Percentiles rank a stretch among this genome's conserved stretches.
These are phyloP conservation scores for Drosophila auraria DNA, from an alignment of 1,140 invertebrate genomes.

Conservation along the genomic window DNA sequence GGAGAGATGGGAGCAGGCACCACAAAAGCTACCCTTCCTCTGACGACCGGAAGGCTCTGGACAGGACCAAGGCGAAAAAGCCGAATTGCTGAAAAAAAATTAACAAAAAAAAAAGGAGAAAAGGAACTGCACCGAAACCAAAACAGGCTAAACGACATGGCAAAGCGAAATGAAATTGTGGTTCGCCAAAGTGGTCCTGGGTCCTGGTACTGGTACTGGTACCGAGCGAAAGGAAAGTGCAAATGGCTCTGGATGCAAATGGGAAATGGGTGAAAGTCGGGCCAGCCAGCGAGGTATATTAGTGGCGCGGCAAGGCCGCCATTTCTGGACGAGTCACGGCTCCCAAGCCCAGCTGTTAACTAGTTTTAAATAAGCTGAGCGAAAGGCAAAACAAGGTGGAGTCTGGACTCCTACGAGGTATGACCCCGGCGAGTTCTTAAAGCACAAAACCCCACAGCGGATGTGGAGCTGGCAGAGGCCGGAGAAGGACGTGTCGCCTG, in stretches of 20 bases:
- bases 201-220: neutral
- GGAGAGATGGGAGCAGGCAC: neutral
- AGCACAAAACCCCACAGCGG: neutral
- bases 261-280: conserved; percentile 9
- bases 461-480: too few species aligned
- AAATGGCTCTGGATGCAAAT: conserved; percentile 21
- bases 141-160: conserved; percentile 63
- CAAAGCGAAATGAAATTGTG: conserved; percentile 69
- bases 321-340: neutral
- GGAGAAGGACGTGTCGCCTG: conserved; percentile 26
- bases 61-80: conserved; percentile 8
- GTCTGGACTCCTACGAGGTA: neutral
- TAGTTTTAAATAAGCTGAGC: too few species aligned
- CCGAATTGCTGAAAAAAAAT: conserved; percentile 8
- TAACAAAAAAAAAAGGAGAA: neutral
- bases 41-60: conserved; percentile 42
- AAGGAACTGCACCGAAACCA: conserved; percentile 29
- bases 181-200: conserved; percentile 51
- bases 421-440: neutral
- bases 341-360: neutral
- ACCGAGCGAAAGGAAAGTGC: neutral
- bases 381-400: neutral
- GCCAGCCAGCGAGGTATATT: neutral
- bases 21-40: conserved; percentile 43
- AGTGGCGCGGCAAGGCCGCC: neutral